Percentiles rank a stretch among this genome's conserved stretches.
phyloP scores from a whole-genome alignment of 2,113 vertebrate species.

The Callopanchax toddi region DNA sequence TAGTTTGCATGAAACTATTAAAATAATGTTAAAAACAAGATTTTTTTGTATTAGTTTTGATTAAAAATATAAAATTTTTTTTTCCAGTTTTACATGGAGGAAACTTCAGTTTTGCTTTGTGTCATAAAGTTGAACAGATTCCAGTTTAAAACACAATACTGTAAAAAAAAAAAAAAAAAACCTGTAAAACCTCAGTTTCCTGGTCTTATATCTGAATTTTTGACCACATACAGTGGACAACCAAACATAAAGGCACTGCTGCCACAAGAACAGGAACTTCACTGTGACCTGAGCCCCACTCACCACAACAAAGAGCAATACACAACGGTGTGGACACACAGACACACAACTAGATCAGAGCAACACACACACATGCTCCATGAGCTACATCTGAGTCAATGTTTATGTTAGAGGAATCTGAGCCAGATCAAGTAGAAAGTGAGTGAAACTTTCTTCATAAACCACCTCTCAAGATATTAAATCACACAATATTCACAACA shows the following conservation, averaged over 20 bases:
- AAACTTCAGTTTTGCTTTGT: not conserved
- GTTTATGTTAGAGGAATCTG: no score
- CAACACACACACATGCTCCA: not conserved
- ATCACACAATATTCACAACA: no score
- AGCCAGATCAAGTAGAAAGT: no score
- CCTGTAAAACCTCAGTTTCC: constrained; percentile 68
- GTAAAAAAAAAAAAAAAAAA: not conserved
- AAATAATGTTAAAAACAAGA: no score
- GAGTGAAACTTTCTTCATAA: no score
- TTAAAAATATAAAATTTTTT: not conserved
- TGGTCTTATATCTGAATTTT: constrained; percentile 14
- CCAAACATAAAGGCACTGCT: constrained; percentile 11
- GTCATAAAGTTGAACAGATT: no score
- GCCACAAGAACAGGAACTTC: constrained; percentile 42
- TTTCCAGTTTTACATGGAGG: not conserved
- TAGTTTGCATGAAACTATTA: no score
- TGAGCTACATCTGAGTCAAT: not conserved
- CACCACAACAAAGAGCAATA: constrained; percentile 71
- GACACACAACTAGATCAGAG: not conserved
- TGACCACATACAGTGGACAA: constrained; percentile 69
- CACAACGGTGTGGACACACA: not conserved
- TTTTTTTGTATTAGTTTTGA: not conserved
- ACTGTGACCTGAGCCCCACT: constrained; percentile 25
- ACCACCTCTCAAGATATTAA: no score
- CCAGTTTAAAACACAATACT: not conserved